Evolutionary conservation across 2,888 invertebrate genomes (phyloP), one percentile per base, ranked within the genome.

Genomic region (Stratiomys singularior): DNA sequence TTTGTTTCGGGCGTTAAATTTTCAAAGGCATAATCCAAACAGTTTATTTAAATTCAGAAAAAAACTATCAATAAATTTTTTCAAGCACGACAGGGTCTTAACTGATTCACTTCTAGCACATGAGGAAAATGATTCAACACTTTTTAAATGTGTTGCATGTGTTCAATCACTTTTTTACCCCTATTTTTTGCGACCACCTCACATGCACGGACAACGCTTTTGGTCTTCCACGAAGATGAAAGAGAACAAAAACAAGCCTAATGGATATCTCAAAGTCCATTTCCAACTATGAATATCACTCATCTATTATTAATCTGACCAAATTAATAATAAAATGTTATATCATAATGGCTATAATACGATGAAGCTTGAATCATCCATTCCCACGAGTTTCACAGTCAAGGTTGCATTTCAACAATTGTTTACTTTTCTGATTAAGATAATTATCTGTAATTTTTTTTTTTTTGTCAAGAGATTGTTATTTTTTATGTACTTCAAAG

Each of bases 361-460:
- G 58, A 21, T 58, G n/a, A 58, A 21, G 21, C 21, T 4, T 27
- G 63, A 63, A 27, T 28, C 63, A 63, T 63, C 13, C 28, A 15
- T 27, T 63, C 63, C 25, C 63, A 63, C 63, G 28, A 63, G n/a
- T 15, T n/a, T 63, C 28, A 25, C 23, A 27, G 27, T 63, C 63
- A 63, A 63, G 63, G 63, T 28, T 27, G 25, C 27, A 63, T 63
- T 63, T 28, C 27, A 63, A 27, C 28, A 13, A 63, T 63, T 63
- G 63, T 63, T 27, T 27, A 63, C 28, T 63, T n/a, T 18, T 25
- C 63, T 23, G 63, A 27, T 63, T 63, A 25, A 63, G 27, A 27
- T 15, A 27, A 63, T 52, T 52, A 52, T 13, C 18, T 9, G 52
- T 4, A 13, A 52, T 18, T 52, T 52, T 52, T 52, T n/a, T n/a